Evolutionary conservation across 1,140 invertebrate species (phyloP).

Genomic region (Musca vetustissima): DNA sequence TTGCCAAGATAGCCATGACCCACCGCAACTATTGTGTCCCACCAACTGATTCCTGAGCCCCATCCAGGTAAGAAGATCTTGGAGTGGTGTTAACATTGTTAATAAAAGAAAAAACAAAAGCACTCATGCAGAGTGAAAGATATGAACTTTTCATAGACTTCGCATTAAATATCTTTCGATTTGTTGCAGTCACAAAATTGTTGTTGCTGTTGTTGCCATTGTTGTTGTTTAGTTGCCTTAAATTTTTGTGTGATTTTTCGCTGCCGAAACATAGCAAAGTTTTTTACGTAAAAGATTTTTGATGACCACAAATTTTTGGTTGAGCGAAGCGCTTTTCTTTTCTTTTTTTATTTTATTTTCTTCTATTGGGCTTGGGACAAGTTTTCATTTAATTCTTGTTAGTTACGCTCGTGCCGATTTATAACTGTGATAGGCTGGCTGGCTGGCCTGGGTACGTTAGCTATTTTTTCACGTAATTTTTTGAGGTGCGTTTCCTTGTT

Average conservation of each 20-base stretch:
- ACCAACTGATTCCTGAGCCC: neutral
- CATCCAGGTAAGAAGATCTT: neutral
- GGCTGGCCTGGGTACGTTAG: no score
- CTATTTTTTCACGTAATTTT: neutral
- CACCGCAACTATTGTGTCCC: neutral
- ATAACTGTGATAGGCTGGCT: slow-evolving; percentile 26
- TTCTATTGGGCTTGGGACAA: slow-evolving; percentile 9
- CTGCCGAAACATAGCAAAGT: no score
- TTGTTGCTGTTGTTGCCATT: neutral
- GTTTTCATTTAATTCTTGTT: slow-evolving; percentile 28
- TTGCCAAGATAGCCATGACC: slow-evolving; percentile 9
- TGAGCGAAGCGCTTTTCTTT: slow-evolving; percentile 7
- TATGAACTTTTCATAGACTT: slow-evolving; percentile 23
- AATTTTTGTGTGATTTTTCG: no score
- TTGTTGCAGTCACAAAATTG: neutral
- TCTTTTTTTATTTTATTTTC: no score
- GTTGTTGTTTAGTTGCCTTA: no score
- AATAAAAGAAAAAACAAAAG: slow-evolving; percentile 21
- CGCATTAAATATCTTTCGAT: slow-evolving; percentile 18
- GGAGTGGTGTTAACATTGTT: slow-evolving; percentile 31
- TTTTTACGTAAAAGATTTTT: no score
- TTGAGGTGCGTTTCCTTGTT: slow-evolving; percentile 15
- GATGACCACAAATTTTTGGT: slow-evolving; percentile 13
- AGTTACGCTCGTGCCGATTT: slow-evolving; percentile 30
- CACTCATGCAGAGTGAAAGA: neutral